These are phyloP conservation scores for Euthynnus affinis DNA, from an alignment of 2,797 vertebrate genomes.

Conservation along the genomic window DNA sequence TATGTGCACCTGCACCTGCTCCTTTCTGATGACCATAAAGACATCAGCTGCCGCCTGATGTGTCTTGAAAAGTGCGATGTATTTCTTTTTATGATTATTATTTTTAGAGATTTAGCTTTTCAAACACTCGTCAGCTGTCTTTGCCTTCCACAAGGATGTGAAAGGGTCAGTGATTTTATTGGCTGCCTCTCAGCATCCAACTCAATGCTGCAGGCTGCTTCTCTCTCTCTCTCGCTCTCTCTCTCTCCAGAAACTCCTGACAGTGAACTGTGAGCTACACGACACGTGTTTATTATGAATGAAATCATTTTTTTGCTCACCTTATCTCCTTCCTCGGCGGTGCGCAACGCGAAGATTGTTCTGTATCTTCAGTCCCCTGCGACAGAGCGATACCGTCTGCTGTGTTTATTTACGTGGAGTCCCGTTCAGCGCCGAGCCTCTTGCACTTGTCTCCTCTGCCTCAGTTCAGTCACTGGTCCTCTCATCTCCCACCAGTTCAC, in stretches of 20 bases:
- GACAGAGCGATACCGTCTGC: slow-evolving; percentile 36
- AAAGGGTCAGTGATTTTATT: neutral
- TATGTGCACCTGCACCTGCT: slow-evolving; percentile 47
- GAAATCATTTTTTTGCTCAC: slow-evolving; percentile 43
- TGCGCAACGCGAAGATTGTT: slow-evolving; percentile 35
- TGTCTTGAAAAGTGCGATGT: slow-evolving; percentile 8
- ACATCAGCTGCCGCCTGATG: neutral
- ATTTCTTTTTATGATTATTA: neutral
- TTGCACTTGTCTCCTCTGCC: slow-evolving; percentile 66
- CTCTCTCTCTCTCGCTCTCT: slow-evolving; percentile 17
- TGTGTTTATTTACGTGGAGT: slow-evolving; percentile 62
- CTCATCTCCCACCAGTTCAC: slow-evolving; percentile 51
- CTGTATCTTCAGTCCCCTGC: slow-evolving; percentile 34
- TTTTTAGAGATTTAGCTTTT: neutral
- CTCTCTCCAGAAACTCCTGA: slow-evolving; percentile 68
- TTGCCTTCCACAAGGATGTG: neutral
- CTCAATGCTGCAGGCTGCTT: slow-evolving; percentile 11
- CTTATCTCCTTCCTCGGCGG: slow-evolving; percentile 44
- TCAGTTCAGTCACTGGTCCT: slow-evolving; percentile 66
- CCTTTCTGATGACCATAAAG: slow-evolving; percentile 12
- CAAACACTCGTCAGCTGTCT: slow-evolving; percentile 5
- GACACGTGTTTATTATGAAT: slow-evolving; percentile 57
- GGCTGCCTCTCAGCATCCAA: slow-evolving; percentile 45
- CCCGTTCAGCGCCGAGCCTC: slow-evolving; percentile 60
- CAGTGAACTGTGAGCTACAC: slow-evolving; percentile 42